Percentiles rank a stretch among this genome's conserved stretches.
Conservation (phyloP, 1,140 invertebrate species). For the Spodoptera frugiperda region DNA sequence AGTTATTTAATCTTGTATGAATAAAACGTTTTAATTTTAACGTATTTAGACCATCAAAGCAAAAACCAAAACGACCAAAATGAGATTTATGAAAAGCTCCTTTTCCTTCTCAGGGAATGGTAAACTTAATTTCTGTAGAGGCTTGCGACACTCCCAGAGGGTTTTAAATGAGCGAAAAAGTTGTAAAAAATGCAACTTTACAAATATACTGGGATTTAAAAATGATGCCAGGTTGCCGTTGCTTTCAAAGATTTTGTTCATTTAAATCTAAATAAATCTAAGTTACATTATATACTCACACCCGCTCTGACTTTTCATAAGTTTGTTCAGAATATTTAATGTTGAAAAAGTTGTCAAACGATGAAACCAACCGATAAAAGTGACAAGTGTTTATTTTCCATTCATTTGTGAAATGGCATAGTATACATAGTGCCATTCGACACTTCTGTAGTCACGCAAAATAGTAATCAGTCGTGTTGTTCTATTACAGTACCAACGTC, state of each 20-base stretch:
- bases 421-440: background rate
- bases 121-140: slow-evolving; percentile 61
- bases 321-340: background rate
- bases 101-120: slow-evolving; percentile 52
- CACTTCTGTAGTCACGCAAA: slow-evolving; percentile 29
- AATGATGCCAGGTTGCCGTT: background rate
- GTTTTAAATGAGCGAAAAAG: slow-evolving; percentile 49
- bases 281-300: no score
- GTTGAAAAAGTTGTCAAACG: slow-evolving; percentile 20
- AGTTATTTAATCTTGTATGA: background rate
- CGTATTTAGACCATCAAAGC: slow-evolving; percentile 41
- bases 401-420: slow-evolving; percentile 10
- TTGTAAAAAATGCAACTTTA: background rate
- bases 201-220: background rate
- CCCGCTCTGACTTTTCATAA: no score
- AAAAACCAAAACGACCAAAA: slow-evolving; percentile 53
- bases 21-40: background rate
- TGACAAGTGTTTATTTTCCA: slow-evolving; percentile 37
- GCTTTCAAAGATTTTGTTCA: no score
- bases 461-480: slow-evolving; percentile 21
- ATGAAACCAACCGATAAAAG: slow-evolving; percentile 14
- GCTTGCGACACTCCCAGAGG: slow-evolving; percentile 48
- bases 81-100: slow-evolving; percentile 56
- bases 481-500: background rate
- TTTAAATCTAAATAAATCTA: no score